Percentiles rank a stretch among this genome's conserved stretches.
phyloP scores from a whole-genome alignment of 2,888 invertebrate genomes.

The Uloborus plumipes region DNA sequence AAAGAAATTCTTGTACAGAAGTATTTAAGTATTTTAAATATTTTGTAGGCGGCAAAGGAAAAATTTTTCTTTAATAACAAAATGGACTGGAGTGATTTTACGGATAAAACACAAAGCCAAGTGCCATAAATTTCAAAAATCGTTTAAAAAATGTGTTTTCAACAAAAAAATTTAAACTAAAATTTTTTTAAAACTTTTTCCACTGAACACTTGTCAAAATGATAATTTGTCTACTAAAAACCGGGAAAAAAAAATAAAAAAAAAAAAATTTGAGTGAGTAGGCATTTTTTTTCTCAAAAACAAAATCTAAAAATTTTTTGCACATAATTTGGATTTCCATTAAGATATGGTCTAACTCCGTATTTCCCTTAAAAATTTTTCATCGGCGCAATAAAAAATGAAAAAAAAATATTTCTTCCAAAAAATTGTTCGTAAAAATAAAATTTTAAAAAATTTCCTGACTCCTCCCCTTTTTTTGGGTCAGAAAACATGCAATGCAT shows the following conservation, averaged over 20 bases:
- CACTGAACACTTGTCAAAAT: conserved; percentile 5
- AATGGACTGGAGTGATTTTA: conserved; percentile 9
- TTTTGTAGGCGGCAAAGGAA: background rate
- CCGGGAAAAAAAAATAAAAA: too few relatives aligned
- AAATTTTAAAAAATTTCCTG: background rate
- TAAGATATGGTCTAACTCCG: too few relatives aligned
- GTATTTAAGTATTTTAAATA: background rate
- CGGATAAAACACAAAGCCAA: background rate
- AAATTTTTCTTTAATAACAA: conserved; percentile 1
- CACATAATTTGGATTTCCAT: background rate
- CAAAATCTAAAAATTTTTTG: conserved; percentile 1
- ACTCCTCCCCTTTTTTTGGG: background rate
- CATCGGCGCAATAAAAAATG: too few relatives aligned
- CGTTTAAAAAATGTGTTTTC: conserved; percentile 3
- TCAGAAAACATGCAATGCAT: conserved; percentile 5
- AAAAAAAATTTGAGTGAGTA: background rate
- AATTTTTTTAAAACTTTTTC: background rate
- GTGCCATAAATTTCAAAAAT: conserved; percentile 3
- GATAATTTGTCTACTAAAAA: conserved; percentile 1
- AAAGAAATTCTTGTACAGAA: conserved; percentile 7
- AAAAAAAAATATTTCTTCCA: too few relatives aligned
- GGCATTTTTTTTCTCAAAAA: background rate
- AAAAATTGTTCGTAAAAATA: too few relatives aligned
- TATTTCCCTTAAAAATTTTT: too few relatives aligned
- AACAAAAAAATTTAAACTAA: background rate